Conservation (phyloP, 2,797 vertebrate species). For the Dromococcyx pavoninus region DNA sequence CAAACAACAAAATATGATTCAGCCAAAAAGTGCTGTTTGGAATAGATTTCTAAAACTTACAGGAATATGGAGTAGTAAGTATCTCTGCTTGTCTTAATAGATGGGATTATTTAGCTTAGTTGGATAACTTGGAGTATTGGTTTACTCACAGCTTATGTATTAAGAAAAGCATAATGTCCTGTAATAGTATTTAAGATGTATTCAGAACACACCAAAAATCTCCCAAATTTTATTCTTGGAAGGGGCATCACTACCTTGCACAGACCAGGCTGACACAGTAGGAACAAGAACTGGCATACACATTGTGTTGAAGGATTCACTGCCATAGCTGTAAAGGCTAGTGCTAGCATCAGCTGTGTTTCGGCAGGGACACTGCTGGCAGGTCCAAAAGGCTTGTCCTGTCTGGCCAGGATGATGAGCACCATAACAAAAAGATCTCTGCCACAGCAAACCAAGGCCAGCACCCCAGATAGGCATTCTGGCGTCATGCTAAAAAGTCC, state of each 20-base stretch:
- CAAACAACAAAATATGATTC: neutral
- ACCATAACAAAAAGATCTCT: neutral
- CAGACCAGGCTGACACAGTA: neutral
- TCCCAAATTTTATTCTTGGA: neutral
- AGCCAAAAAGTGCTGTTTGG: neutral
- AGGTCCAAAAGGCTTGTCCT: neutral
- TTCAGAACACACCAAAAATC: neutral
- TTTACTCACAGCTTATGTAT: neutral
- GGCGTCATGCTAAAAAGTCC: neutral
- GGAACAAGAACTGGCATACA: neutral
- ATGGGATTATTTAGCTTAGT: neutral
- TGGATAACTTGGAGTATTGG: neutral
- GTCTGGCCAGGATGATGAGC: neutral
- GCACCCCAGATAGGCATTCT: neutral
- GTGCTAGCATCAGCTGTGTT: neutral
- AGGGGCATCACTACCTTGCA: neutral
- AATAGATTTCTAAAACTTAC: neutral
- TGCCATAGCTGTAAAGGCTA: fast-evolving
- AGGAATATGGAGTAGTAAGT: neutral
- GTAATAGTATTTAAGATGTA: neutral
- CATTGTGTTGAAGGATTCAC: fast-evolving
- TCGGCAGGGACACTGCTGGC: neutral
- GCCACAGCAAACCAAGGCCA: neutral
- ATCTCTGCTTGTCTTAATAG: neutral
- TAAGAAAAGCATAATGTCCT: neutral